Conservation (phyloP, 2,797 vertebrate genomes). For the Ceryle rudis region DNA sequence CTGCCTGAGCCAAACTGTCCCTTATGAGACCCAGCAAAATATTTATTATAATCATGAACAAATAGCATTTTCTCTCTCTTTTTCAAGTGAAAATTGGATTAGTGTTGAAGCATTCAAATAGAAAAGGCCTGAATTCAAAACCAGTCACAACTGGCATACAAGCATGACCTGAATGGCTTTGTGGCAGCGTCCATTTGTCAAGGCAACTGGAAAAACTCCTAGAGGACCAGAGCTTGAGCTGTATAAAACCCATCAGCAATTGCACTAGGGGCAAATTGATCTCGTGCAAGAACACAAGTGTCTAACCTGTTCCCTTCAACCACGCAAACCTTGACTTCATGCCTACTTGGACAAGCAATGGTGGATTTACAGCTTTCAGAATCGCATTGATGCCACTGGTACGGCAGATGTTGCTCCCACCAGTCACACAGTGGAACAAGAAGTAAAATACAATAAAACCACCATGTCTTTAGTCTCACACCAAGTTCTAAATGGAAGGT, state of each 20-base stretch:
- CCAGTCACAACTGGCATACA: background rate
- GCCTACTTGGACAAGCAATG: background rate
- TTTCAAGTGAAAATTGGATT: background rate
- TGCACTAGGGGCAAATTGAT: background rate
- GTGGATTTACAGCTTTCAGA: background rate
- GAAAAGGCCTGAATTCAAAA: background rate
- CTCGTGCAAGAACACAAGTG: accelerated
- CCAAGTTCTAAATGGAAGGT: background rate
- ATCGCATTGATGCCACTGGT: background rate
- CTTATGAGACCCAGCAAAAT: background rate
- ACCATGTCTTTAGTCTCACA: background rate
- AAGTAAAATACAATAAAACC: background rate
- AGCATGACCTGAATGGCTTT: background rate
- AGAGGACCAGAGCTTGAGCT: background rate
- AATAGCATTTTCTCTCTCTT: accelerated
- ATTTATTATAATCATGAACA: background rate
- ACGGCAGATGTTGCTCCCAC: background rate
- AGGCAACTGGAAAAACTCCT: background rate
- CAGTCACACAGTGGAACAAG: background rate
- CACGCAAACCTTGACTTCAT: background rate
- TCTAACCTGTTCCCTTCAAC: background rate
- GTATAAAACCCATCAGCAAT: background rate
- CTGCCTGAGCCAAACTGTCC: background rate
- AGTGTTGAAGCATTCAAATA: background rate
- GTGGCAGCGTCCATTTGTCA: background rate